phyloP scores from a whole-genome alignment of 2,113 vertebrate species.

The Maccullochella peelii region DNA sequence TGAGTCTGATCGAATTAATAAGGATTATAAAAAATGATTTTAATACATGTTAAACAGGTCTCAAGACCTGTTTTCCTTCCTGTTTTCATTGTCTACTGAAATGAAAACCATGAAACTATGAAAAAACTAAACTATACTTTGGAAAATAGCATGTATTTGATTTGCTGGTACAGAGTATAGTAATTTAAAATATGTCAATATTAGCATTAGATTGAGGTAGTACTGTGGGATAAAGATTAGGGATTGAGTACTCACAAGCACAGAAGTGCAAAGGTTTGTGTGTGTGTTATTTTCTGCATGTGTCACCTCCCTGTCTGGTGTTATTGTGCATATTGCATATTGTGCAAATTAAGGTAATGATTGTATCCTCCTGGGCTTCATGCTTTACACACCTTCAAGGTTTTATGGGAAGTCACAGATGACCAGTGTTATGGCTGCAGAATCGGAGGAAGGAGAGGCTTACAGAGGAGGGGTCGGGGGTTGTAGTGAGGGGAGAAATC shows the following conservation, averaged over 20 bases:
- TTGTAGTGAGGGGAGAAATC: slow-evolving; percentile 33
- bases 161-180: not conserved
- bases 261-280: not conserved
- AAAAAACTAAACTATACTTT: too few species aligned
- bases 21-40: not conserved
- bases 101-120: not conserved
- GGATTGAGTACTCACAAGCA: not conserved
- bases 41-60: not conserved
- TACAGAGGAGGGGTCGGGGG: not conserved
- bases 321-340: slow-evolving; percentile 12
- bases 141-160: not conserved
- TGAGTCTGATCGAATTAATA: not conserved
- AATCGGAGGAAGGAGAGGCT: slow-evolving; percentile 18
- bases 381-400: slow-evolving; percentile 15
- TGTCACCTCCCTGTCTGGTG: not conserved
- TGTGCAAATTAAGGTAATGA: slow-evolving; percentile 48
- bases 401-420: slow-evolving; percentile 62
- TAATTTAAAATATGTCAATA: not conserved
- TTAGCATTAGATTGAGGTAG: not conserved
- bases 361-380: slow-evolving; percentile 34
- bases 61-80: too few species aligned
- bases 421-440: slow-evolving; percentile 54
- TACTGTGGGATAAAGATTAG: not conserved
- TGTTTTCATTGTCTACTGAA: not conserved
- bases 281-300: not conserved